Conservation (phyloP, 2,888 invertebrate genomes). For the Euclidia mi region DNA sequence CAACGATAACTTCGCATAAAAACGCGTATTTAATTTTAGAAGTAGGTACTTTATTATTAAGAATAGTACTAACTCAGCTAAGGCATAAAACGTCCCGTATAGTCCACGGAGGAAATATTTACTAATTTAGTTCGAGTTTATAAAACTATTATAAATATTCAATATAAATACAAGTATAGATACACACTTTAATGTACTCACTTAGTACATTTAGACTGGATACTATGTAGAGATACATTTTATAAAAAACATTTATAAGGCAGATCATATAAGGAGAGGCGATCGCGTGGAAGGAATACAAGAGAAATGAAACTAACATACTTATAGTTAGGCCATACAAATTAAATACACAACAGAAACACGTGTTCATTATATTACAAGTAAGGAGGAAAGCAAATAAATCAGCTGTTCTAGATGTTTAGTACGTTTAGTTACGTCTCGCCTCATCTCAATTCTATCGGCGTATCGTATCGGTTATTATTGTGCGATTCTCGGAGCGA, state of each 20-base stretch:
- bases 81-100: constrained; percentile 74
- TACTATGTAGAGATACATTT: constrained; percentile 77
- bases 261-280: constrained; percentile 82
- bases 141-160: constrained; percentile 73
- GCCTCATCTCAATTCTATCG: no score
- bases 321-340: constrained; percentile 22
- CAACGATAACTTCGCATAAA: constrained; percentile 34
- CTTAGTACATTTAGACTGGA: constrained; percentile 56
- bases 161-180: constrained; percentile 68
- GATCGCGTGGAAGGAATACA: constrained; percentile 68
- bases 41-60: constrained; percentile 41
- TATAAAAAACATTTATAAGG: constrained; percentile 88
- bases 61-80: constrained; percentile 72
- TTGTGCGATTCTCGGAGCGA: no score
- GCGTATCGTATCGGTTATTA: no score
- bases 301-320: constrained; percentile 7
- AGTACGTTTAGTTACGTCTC: no score
- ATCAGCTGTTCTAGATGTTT: no score
- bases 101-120: constrained; percentile 67
- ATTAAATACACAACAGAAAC: background rate
- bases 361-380: background rate
- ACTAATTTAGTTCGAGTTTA: constrained; percentile 61
- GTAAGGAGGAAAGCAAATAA: no score
- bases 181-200: constrained; percentile 62
- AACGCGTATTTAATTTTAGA: constrained; percentile 36